These are phyloP conservation scores for Drosophila nasuta DNA, from an alignment of 1,140 invertebrate species.

Conservation along the genomic window DNA sequence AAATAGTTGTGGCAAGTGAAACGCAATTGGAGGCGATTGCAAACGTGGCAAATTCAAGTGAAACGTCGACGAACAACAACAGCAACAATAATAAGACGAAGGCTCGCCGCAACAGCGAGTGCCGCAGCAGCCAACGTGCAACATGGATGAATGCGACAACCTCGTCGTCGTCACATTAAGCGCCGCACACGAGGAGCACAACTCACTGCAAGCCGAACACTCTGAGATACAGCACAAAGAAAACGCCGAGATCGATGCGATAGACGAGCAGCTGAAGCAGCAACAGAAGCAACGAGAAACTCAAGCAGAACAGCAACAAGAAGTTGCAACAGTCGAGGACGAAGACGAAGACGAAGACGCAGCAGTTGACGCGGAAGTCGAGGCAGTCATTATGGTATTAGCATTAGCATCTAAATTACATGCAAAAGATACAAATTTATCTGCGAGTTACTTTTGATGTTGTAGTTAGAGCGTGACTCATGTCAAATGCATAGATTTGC, in stretches of 20 bases:
- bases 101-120: constrained; percentile 66
- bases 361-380: constrained; percentile 72
- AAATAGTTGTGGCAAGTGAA: constrained; percentile 47
- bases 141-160: constrained; percentile 85
- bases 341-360: constrained; percentile 53
- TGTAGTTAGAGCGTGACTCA: constrained; percentile 29
- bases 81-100: constrained; percentile 42
- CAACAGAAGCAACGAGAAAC: constrained; percentile 14
- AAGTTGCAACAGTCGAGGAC: constrained; percentile 37
- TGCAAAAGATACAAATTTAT: constrained; percentile 20
- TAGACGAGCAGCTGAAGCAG: constrained; percentile 15
- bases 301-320: neutral
- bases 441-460: constrained; percentile 12
- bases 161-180: constrained; percentile 80
- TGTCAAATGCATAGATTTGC: constrained; percentile 11
- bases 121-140: constrained; percentile 67
- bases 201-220: neutral
- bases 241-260: constrained; percentile 24
- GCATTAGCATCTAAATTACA: constrained; percentile 3
- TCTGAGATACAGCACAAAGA: constrained; percentile 27
- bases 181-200: constrained; percentile 62
- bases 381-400: constrained; percentile 83
- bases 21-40: constrained; percentile 15
- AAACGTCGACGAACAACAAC: constrained; percentile 52
- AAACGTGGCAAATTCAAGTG: constrained; percentile 23